A percentile compares a stretch with the other conserved stretches of the same genome.
Evolutionary conservation across 1,140 invertebrate species (phyloP).

Genomic region (Heliconius congener): DNA sequence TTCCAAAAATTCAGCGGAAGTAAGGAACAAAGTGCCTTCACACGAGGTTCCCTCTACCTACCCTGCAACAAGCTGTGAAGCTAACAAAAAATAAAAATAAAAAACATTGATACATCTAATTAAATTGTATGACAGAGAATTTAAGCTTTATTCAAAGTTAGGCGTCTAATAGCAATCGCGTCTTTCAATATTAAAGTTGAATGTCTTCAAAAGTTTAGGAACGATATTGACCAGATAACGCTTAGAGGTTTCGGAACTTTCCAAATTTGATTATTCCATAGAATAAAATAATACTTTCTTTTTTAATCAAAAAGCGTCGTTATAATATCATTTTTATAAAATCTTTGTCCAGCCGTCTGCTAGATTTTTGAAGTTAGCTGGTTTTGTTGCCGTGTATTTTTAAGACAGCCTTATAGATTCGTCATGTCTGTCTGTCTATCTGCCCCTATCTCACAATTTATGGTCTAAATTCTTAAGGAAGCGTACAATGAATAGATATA

Average conservation of each 20-base stretch:
- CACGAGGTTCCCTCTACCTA: too few species aligned
- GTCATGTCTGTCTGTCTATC: too few species aligned
- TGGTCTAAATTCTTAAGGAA: too few species aligned
- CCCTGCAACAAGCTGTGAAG: too few species aligned
- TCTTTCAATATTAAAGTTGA: not conserved
- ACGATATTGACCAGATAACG: constrained; percentile 7
- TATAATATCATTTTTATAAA: not conserved
- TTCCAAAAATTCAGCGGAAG: too few species aligned
- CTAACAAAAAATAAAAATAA: too few species aligned
- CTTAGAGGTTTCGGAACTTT: not conserved
- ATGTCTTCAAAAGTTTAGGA: not conserved
- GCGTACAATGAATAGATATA: too few species aligned
- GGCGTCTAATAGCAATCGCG: not conserved
- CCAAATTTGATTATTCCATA: not conserved
- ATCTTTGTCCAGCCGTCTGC: not conserved
- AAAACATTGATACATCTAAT: too few species aligned
- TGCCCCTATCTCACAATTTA: too few species aligned
- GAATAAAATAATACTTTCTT: not conserved
- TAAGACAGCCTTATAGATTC: too few species aligned
- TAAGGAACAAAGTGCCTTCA: too few species aligned
- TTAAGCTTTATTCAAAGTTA: not conserved
- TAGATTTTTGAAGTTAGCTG: not conserved
- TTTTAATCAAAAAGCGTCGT: constrained; percentile 9
- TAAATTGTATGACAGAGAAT: too few species aligned
- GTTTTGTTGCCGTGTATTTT: not conserved